Base-by-base conservation (phyloP, 2,888 invertebrate species). In the Teleiodes luculella region DNA sequence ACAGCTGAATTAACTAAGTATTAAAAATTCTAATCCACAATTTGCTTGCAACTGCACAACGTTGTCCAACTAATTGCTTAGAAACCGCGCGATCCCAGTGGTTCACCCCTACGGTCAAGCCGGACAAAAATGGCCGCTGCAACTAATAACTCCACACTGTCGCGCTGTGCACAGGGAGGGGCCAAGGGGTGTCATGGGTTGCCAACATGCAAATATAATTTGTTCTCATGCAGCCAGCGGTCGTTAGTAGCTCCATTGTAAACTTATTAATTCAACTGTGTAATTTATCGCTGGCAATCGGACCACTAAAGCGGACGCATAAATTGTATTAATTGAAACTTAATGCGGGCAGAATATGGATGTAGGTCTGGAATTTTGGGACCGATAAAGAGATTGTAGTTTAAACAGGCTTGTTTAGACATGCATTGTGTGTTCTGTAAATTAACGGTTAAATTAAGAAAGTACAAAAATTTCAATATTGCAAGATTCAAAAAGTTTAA, bases 131-230 rank as follows among this genome's bases (percentile, higher is more conserved):
- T 82, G 83, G 83, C 78, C 73, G 71, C 73, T 63, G 67, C 53
- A 39, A 62, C 66, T 71, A 75, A 68, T 69, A 68, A 71, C 65
- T 66, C 66, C 62, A 60, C 62, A 60, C 61, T 59, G 46, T 46
- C 13, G 63, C 63, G 3, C 24, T 24, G 24, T 24, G 65, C 64
- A 67, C 63, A 58, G 57, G 64, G 68, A 61, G 62, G 64, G 58
- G 58, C 61, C 47, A 55, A 54, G 55, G 70, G 74, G 74, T 61
- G 71, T 67, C 55, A 67, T 68, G 57, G 84, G 83, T 78, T 80
- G 77, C 78, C 67, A 79, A 79, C 81, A 88, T 86, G 87, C 86
- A 88, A 88, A 88, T 87, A 83, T 83, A 83, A 83, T 86, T 78
- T 75, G 77, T 76, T 71, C 68, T 66, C 70, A 78, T 75, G 76